phyloP scores from a whole-genome alignment of 2,888 invertebrate genomes.

The Toxonevra muliebris region DNA sequence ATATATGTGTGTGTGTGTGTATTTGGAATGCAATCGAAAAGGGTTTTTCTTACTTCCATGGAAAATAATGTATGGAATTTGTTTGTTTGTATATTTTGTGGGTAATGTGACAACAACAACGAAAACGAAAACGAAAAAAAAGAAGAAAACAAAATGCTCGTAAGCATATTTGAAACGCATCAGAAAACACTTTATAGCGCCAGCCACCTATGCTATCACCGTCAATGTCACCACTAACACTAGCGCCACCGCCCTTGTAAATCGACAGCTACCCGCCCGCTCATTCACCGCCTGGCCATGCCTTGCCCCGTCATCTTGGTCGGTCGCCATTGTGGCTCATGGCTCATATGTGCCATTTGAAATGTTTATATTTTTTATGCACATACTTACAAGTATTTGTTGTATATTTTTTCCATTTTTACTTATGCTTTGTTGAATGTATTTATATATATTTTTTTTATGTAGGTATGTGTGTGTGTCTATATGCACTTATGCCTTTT shows the following conservation, averaged over 20 bases:
- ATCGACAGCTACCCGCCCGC: no score
- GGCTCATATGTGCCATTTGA: not conserved
- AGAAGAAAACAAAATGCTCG: slow-evolving; percentile 3
- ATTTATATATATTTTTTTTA: no score
- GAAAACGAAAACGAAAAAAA: not conserved
- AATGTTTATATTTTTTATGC: not conserved
- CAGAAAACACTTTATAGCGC: slow-evolving; percentile 14
- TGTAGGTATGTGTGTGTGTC: no score
- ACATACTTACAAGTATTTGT: not conserved
- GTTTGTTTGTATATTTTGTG: not conserved
- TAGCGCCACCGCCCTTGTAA: no score
- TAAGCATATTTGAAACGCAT: slow-evolving; percentile 19
- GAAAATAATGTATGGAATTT: not conserved
- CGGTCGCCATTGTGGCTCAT: no score
- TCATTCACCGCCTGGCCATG: not conserved
- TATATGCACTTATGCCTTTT: not conserved
- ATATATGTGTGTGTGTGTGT: not conserved
- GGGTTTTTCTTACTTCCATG: not conserved
- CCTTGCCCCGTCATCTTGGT: no score
- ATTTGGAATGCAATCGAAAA: slow-evolving; percentile 6
- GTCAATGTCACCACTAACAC: no score
- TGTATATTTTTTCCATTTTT: no score
- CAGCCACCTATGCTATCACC: not conserved
- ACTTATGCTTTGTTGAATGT: no score
- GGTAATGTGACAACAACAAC: not conserved